Percentiles rank a stretch among this genome's conserved stretches.
Conservation (phyloP, 2,113 vertebrate species). For the Ophthalmolycus amberensis region DNA sequence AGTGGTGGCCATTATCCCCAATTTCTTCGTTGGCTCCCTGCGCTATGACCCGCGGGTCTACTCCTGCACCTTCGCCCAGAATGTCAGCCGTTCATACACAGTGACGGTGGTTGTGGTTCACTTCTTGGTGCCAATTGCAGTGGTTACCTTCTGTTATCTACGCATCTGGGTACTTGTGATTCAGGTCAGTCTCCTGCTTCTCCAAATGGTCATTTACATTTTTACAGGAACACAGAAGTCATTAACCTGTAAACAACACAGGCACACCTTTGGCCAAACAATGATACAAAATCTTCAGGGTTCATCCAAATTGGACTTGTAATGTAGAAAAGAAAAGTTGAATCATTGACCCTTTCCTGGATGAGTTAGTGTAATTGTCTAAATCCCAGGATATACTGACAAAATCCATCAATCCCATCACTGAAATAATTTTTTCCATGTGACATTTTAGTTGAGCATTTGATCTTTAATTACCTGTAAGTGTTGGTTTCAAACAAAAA, state of each 20-base stretch:
- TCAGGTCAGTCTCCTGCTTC: slow-evolving; percentile 76
- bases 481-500: not conserved
- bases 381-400: slow-evolving; percentile 35
- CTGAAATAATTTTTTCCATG: slow-evolving; percentile 5
- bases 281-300: not conserved
- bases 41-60: slow-evolving; percentile 90
- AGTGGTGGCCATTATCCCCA: slow-evolving; percentile 87
- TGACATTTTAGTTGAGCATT: slow-evolving; percentile 9
- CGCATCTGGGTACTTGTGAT: slow-evolving; percentile 92
- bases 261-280: not conserved
- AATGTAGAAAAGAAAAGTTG: slow-evolving; percentile 15
- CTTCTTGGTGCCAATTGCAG: slow-evolving; percentile 90
- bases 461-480: slow-evolving; percentile 6
- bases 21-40: slow-evolving; percentile 90
- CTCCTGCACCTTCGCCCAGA: slow-evolving; percentile 93
- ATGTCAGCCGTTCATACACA: slow-evolving; percentile 88
- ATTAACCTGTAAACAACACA: slow-evolving; percentile 18
- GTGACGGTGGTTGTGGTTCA: slow-evolving; percentile 88
- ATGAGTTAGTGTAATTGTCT: not conserved
- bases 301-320: slow-evolving; percentile 7
- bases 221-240: not conserved
- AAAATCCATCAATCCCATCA: slow-evolving; percentile 12
- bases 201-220: not conserved
- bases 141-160: slow-evolving; percentile 93
- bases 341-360: slow-evolving; percentile 5